Evolutionary conservation across 2,113 vertebrate genomes (phyloP).

Genomic region (Dunckerocampus dactyliophorus): DNA sequence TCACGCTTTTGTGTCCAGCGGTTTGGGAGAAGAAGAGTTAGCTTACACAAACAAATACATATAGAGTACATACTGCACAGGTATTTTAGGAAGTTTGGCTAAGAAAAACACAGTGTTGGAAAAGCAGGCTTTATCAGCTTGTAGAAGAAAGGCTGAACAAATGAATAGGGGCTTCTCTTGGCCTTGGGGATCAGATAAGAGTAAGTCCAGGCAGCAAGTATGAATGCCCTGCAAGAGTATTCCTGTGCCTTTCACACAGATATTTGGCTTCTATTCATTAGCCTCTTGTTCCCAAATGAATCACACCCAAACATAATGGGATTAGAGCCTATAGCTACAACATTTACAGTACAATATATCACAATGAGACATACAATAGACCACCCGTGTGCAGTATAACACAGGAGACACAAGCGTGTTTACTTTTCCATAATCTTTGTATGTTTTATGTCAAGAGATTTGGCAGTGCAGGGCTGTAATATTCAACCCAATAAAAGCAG

Average conservation of each 20-base stretch:
- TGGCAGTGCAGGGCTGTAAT: neutral
- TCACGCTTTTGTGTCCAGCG: too few species aligned
- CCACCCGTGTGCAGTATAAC: conserved; percentile 23
- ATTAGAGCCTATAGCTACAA: conserved; percentile 30
- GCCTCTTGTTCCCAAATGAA: conserved; percentile 40
- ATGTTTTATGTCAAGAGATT: neutral
- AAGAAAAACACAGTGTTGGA: neutral
- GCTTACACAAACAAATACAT: too few species aligned
- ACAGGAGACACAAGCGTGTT: neutral
- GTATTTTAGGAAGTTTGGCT: too few species aligned
- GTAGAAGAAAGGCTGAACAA: conserved; percentile 50
- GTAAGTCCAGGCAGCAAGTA: conserved; percentile 46
- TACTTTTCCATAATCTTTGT: neutral
- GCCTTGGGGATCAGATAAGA: conserved; percentile 64
- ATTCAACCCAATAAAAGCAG: neutral
- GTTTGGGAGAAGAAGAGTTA: too few species aligned
- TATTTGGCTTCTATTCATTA: conserved; percentile 55
- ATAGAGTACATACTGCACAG: too few species aligned
- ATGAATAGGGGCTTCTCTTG: conserved; percentile 40
- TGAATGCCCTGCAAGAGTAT: conserved; percentile 47
- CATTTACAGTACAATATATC: conserved; percentile 16
- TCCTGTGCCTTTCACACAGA: conserved; percentile 37
- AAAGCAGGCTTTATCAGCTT: conserved; percentile 25
- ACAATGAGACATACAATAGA: conserved; percentile 6
- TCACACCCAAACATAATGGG: conserved; percentile 36